These are phyloP conservation scores for Tolypeutes matacus DNA, from an alignment of 2,797 vertebrate genomes.

Conservation along the genomic window DNA sequence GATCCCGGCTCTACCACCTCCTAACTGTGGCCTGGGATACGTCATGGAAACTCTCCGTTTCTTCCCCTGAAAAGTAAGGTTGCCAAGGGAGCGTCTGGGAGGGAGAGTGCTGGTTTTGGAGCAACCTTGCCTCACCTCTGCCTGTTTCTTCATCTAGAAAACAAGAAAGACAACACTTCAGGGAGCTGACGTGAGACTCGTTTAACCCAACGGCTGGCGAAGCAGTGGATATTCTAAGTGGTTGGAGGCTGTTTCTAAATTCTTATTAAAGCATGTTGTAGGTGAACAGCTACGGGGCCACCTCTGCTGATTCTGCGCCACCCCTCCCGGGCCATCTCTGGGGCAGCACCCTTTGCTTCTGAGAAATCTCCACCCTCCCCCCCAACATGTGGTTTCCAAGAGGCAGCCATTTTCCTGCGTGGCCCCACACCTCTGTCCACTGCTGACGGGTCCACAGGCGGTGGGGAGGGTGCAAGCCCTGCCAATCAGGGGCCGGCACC, in stretches of 20 bases:
- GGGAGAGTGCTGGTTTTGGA: too few relatives aligned
- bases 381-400: background rate
- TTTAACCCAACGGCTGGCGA: background rate
- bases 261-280: too few relatives aligned
- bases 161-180: background rate
- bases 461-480: background rate
- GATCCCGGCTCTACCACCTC: too few relatives aligned
- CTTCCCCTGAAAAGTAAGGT: background rate
- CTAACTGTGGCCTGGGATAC: too few relatives aligned
- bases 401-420: background rate
- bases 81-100: background rate
- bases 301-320: background rate
- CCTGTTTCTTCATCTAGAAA: background rate
- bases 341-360: background rate
- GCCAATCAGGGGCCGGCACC: background rate
- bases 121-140: background rate
- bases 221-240: too few relatives aligned
- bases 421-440: background rate
- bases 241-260: background rate
- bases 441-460: background rate
- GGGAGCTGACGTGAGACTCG: background rate
- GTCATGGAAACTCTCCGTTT: too few relatives aligned
- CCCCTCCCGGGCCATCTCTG: fast-evolving
- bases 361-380: too few relatives aligned
- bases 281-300: too few relatives aligned